Evolutionary conservation across 2,888 invertebrate genomes (phyloP).

Genomic region (Andrena camellia): DNA sequence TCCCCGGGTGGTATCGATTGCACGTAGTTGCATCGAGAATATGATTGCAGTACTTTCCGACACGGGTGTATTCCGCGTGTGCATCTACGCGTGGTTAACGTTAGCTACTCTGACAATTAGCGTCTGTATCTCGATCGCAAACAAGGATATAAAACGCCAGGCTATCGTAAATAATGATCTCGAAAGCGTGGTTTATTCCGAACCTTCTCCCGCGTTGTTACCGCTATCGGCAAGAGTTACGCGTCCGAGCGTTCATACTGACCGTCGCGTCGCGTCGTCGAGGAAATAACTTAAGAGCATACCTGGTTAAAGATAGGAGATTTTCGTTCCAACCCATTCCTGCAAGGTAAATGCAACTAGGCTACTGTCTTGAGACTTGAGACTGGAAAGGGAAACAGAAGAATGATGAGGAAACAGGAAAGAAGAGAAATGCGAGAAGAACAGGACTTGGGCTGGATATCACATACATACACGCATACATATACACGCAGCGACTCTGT

Average conservation of each 20-base stretch:
- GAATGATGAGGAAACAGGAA: not conserved
- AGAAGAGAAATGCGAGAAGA: not conserved
- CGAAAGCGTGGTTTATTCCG: slow-evolving; percentile 33
- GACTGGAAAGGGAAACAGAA: not conserved
- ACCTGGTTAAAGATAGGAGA: slow-evolving; percentile 30
- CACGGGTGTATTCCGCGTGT: slow-evolving; percentile 26
- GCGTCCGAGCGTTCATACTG: slow-evolving; percentile 1
- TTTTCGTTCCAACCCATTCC: slow-evolving; percentile 13
- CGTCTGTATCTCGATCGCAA: slow-evolving; percentile 53
- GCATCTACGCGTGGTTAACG: slow-evolving; percentile 19
- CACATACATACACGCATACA: not conserved
- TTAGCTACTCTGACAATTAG: slow-evolving; percentile 29
- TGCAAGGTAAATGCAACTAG: slow-evolving; percentile 36
- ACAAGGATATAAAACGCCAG: slow-evolving; percentile 54
- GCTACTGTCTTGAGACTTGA: not conserved
- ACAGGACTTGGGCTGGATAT: not conserved
- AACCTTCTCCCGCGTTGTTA: slow-evolving; percentile 16
- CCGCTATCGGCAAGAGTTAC: not conserved
- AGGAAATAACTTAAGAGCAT: slow-evolving; percentile 36
- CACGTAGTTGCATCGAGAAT: slow-evolving; percentile 55
- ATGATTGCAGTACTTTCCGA: slow-evolving; percentile 51
- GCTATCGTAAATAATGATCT: slow-evolving; percentile 39
- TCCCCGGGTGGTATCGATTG: slow-evolving; percentile 72
- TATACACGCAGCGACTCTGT: not conserved
- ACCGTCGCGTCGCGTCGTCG: slow-evolving; percentile 7